Base-by-base conservation (phyloP, 2,888 invertebrate genomes). In the Synergus umbraculus region DNA sequence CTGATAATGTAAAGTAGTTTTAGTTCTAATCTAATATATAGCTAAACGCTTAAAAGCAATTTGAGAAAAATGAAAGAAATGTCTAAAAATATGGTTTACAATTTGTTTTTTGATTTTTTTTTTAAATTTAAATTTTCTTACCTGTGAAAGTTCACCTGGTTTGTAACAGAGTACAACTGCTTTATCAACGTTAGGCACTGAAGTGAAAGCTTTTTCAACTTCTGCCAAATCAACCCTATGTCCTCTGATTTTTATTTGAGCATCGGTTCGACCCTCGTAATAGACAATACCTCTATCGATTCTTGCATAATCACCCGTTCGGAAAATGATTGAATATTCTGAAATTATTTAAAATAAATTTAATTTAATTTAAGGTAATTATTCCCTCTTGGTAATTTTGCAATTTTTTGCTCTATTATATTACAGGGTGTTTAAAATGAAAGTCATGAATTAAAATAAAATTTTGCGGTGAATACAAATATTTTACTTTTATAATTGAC, bases 151-250 rank as follows among this genome's bases (percentile, higher is more conserved):
- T 86, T 95, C 94, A 0, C 96, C 96, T 10, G 96, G 94, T 77
- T 95, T 96, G 89, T 97, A 96, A 90, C 97, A 97, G 1, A 97
- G 93, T 0, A 97, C 96, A 0, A 96, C 95, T 8, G 94, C 95
- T 92, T 97, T 97, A 15, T 97, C 96, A 4, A 97, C 94, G 2
- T 94, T 94, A 0, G 94, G 93, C 0, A 96, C 92, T 5, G 93
- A 93, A 44, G 93, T 92, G 0, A 97, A 94, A 8, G 95, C 95
- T 81, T 95, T 95, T 88, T 98, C 97, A 0, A 98, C 95, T 93
- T 98, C 98, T 2, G 95, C 94, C 73, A 97, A 93, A 89, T 98
- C 97, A 0, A 98, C 97, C 12, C 97, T 93, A 88, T 98, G 97
- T 0, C 98, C 98, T 65, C 97, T 93, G 78, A 97, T 95, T 93